Evolutionary conservation across 2,113 vertebrate genomes (phyloP), one percentile per base, ranked within the genome.

Genomic region (Nothoprocta perdicaria): DNA sequence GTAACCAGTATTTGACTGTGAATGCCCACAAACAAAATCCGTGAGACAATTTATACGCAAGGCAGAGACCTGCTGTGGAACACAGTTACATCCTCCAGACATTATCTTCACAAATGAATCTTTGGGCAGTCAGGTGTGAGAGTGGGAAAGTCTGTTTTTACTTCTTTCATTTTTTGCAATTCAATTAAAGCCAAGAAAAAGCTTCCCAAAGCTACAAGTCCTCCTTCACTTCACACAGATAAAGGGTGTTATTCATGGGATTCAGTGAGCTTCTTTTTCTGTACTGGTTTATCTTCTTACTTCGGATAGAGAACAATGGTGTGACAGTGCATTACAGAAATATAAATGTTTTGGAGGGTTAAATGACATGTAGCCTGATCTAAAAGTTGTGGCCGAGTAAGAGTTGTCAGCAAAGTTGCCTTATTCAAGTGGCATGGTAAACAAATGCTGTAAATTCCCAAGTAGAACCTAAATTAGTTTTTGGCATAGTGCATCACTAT

Each of bases 381-480:
- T 10, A 74, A 89, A 94, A 89, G 53, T 89, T 76, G 81, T 94
- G 92, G 53, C 72, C 65, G 23, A 75, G 62, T 68, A 86, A 82
- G 38, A 86, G 61, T 81, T 89, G 83, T 87, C 89, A 89, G 65
- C 61, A 88, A 91, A 95, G 90, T 90, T 92, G 80, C 76, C 61
- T 94, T 93, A 93, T 90, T 91, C 91, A 72, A 92, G 89, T 69
- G 72, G 86, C 86, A 90, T 81, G 90, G 75, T 92, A 95, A 95
- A 96, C 90, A 90, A 94, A 95, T 91, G 84, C 66, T 96, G 89
- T 80, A 90, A 95, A 93, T 94, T 94, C 89, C 78, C 69, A 85
- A 89, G 73, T 61, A 87, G 84, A 71, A 61, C 89, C 65, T 96
- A 91, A 95, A 92, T 95, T 95, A 93, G 88, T 52, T 92, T 92